A percentile compares a stretch with the other conserved stretches of the same genome.
Evolutionary conservation across 2,797 vertebrate species (phyloP).

Genomic region (Ctenopoma multispine): DNA sequence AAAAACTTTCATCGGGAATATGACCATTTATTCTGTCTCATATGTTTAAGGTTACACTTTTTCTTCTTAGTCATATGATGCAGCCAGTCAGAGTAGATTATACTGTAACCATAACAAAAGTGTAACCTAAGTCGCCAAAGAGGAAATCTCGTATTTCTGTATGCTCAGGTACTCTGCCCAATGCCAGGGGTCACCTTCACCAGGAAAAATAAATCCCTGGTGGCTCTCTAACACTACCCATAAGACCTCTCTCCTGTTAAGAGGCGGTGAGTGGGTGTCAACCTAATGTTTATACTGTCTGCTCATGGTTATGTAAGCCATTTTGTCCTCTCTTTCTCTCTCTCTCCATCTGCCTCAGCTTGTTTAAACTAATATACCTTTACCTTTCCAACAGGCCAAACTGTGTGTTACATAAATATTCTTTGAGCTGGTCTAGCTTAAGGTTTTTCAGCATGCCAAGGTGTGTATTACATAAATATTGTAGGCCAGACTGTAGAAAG

Average conservation of each 20-base stretch:
- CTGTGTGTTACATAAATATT: constrained; percentile 78
- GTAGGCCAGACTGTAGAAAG: constrained; percentile 66
- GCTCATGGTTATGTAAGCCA: constrained; percentile 79
- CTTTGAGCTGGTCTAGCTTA: constrained; percentile 63
- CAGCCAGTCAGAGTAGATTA: constrained; percentile 50
- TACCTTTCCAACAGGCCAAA: constrained; percentile 73
- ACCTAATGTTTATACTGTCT: constrained; percentile 85
- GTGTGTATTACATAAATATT: constrained; percentile 82
- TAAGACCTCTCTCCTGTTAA: constrained; percentile 77
- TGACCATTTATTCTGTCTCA: background rate
- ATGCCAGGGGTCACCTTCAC: constrained; percentile 83
- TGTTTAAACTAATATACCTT: constrained; percentile 70
- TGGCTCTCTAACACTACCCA: constrained; percentile 75
- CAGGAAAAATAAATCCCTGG: constrained; percentile 76
- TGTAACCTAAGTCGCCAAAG: constrained; percentile 72
- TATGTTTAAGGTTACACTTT: background rate
- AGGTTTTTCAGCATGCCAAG: constrained; percentile 68
- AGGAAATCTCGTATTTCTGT: constrained; percentile 83
- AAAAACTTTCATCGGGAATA: background rate
- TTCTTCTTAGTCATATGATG: constrained; percentile 22
- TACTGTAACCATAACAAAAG: constrained; percentile 72
- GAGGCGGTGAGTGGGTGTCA: constrained; percentile 80
- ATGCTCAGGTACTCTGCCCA: constrained; percentile 79
- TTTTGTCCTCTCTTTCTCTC: constrained; percentile 69
- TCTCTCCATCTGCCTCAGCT: constrained; percentile 45